phyloP scores from a whole-genome alignment of 2,888 invertebrate species.

The Paralinhomoeus sp. region DNA sequence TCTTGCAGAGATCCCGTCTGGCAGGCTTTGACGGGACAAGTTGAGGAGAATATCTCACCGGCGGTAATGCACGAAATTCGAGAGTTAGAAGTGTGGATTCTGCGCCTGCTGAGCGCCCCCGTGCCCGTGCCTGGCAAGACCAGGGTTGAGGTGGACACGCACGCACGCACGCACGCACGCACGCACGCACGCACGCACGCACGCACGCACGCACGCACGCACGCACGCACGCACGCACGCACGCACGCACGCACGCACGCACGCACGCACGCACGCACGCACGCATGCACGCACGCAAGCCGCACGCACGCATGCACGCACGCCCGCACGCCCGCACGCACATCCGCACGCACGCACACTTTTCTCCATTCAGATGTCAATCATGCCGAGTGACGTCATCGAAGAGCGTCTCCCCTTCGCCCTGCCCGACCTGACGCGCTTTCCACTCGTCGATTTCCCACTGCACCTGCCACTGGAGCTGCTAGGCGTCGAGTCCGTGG shows the following conservation, averaged over 20 bases:
- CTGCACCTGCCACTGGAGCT: conserved; percentile 88
- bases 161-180: too few species aligned
- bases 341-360: too few species aligned
- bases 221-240: too few species aligned
- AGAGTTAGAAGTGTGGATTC: conserved; percentile 96
- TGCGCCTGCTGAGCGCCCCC: conserved; percentile 77
- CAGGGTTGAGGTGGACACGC: conserved; percentile 44
- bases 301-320: too few species aligned
- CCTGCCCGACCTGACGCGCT: conserved; percentile 85
- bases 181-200: too few species aligned
- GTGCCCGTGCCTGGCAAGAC: conserved; percentile 95
- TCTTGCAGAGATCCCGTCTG: conserved; percentile 66
- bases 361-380: conserved; percentile 50
- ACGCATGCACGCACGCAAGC: too few species aligned
- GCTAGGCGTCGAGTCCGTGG: conserved; percentile 85
- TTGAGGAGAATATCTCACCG: conserved; percentile 36
- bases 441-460: conserved; percentile 88
- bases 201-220: too few species aligned
- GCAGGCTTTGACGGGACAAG: conserved; percentile 55
- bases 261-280: too few species aligned
- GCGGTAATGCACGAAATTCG: conserved; percentile 81
- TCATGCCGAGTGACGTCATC: conserved; percentile 53
- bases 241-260: too few species aligned
- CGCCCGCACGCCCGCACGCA: too few species aligned
- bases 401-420: conserved; percentile 65